Base-by-base conservation (phyloP, 2,113 vertebrate genomes). In the Eudorcas thomsonii region DNA sequence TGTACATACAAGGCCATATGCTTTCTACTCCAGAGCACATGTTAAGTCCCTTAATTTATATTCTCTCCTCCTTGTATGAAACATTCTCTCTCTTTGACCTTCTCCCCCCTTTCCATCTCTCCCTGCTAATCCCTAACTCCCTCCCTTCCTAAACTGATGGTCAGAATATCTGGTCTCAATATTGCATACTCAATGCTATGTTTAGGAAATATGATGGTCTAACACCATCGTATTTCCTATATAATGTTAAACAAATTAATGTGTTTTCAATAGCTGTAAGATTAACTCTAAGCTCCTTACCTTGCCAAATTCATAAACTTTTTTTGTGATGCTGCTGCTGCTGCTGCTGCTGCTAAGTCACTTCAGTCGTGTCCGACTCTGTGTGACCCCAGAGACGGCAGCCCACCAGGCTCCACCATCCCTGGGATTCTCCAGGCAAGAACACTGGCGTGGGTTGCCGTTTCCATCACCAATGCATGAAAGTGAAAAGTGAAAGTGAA, bases 1-100 rank as follows among this genome's bases (percentile, higher is more conserved):
- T 9, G 2, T 88, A n/a, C 2, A 43, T 48, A 64, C 81, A 96
- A 67, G 52, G 80, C 39, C 52, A 52, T 88, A 21, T 60, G 62
- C 50, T 91, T 95, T 95, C 94, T 96, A 88, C 59, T 55, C 30
- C 67, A 93, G 59, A 54, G n/a, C 7, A 64, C 90, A 77, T 81
- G 71, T 86, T 19, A 94, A 96, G 87, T 77, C 26, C 28, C 36
- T 87, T 92, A 74, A 71, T 71, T 88, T 83, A 26, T 92, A 89
- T 83, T 89, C 52, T 50, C 96, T 91, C 54, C 21, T 92, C n/a
- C 59, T 21, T 86, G 26, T n/a, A 1, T 90, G n/a, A 55, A 55
- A 50, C 11, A 23, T 48, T 3, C 60, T 83, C 30, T 25, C 15
- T 54, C 39, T 39, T 39, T 39, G 19, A 71, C 14, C 5, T 25